A percentile compares a stretch with the other conserved stretches of the same genome.
Conservation (phyloP, 2,113 vertebrate genomes). For the Bothrops jararaca region DNA sequence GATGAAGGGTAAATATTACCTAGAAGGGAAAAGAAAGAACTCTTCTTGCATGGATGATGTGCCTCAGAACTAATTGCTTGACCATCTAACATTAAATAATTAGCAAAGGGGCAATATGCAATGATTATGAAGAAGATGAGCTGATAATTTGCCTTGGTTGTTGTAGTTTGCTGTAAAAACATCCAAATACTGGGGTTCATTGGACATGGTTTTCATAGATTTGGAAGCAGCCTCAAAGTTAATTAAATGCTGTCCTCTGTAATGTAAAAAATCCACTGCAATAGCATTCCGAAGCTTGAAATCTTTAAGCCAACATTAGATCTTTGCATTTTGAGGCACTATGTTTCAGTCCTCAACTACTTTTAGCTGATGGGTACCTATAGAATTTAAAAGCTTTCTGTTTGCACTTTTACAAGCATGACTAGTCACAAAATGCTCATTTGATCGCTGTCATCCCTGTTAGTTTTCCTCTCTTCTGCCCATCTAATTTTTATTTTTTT, state of each 20-base stretch:
- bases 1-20: conserved; percentile 21
- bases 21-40: neutral
- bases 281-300: neutral
- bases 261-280: neutral
- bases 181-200: neutral
- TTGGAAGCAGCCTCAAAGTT: neutral
- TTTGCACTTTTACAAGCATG: neutral
- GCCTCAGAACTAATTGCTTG: neutral
- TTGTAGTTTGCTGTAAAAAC: neutral
- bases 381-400: neutral
- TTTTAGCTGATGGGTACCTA: neutral
- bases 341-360: neutral
- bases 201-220: neutral
- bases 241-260: neutral
- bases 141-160: neutral
- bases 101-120: neutral
- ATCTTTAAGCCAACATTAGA: neutral
- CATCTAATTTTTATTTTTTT: neutral
- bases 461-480: neutral
- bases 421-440: neutral
- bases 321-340: neutral
- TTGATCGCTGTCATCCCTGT: neutral
- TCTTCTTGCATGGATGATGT: neutral
- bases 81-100: neutral
- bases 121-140: neutral